Conservation (phyloP, 1,140 invertebrate species). For the Archivesica marissinica region DNA sequence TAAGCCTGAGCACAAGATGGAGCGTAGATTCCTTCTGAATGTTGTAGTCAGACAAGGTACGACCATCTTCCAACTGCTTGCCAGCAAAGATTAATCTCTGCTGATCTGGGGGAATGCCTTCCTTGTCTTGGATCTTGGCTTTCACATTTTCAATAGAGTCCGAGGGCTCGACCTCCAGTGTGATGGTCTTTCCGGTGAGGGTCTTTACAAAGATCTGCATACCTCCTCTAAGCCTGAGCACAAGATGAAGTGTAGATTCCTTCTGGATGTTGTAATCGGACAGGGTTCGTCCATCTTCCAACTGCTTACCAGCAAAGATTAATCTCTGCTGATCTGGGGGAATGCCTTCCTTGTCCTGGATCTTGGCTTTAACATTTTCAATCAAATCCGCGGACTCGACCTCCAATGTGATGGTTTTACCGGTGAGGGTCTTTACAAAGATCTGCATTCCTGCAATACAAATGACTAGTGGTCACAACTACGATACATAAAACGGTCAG, state of each 20-base stretch:
- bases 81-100: constrained; percentile 87
- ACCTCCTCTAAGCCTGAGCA: constrained; percentile 74
- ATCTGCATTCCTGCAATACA: constrained; percentile 93
- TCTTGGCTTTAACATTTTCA: constrained; percentile 97
- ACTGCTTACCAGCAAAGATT: constrained; percentile 77
- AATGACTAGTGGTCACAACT: no score
- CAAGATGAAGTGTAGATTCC: constrained; percentile 83
- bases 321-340: constrained; percentile 94
- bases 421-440: constrained; percentile 95
- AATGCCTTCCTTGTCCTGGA: constrained; percentile 90
- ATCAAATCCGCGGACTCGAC: constrained; percentile 96
- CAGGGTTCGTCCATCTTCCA: constrained; percentile 85
- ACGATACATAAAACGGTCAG: no score
- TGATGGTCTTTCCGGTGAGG: constrained; percentile 86
- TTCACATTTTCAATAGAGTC: constrained; percentile 98
- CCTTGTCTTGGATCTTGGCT: constrained; percentile 93
- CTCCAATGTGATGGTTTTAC: constrained; percentile 97
- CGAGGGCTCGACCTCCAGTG: constrained; percentile 95
- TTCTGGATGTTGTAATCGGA: constrained; percentile 93
- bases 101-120: constrained; percentile 92
- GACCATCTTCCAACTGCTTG: constrained; percentile 77
- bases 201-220: constrained; percentile 86
- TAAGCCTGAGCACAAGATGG: constrained; percentile 73
- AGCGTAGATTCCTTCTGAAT: constrained; percentile 88
- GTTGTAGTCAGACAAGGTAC: constrained; percentile 90